Conservation (phyloP, 2,113 vertebrate genomes). For the Gallinago media region DNA sequence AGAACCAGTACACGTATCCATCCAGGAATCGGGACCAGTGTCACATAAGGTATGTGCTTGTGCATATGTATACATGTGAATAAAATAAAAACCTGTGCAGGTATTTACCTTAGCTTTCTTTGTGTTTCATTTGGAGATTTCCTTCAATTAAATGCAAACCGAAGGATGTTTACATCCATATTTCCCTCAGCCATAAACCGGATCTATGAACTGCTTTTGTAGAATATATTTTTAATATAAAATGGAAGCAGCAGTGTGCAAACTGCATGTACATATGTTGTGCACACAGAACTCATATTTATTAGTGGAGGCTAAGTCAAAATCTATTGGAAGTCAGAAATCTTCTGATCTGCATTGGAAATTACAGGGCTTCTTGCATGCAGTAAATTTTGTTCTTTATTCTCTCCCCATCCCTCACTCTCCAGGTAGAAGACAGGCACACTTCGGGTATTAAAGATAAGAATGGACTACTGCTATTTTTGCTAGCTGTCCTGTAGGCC, state of each 20-base stretch:
- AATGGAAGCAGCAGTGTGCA: neutral
- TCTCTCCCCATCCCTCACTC: neutral
- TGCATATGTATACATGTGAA: neutral
- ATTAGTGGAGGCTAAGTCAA: neutral
- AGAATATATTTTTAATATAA: neutral
- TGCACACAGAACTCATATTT: neutral
- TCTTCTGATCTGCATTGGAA: neutral
- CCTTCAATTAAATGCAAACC: neutral
- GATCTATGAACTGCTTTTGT: neutral
- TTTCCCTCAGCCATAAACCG: neutral
- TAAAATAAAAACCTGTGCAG: neutral
- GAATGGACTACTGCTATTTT: neutral
- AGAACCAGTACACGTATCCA: slow-evolving; percentile 53
- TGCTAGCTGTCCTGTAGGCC: neutral
- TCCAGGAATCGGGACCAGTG: slow-evolving; percentile 68
- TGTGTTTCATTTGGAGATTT: neutral
- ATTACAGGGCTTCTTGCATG: neutral
- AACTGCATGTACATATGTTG: neutral
- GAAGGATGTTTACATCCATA: neutral
- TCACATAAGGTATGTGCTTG: slow-evolving; percentile 59
- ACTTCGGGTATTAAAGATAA: neutral
- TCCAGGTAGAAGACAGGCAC: neutral
- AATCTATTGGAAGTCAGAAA: neutral
- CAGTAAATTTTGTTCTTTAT: neutral
- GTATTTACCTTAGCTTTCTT: neutral